phyloP scores from a whole-genome alignment of 1,140 invertebrate species.

The Cydia amplana region DNA sequence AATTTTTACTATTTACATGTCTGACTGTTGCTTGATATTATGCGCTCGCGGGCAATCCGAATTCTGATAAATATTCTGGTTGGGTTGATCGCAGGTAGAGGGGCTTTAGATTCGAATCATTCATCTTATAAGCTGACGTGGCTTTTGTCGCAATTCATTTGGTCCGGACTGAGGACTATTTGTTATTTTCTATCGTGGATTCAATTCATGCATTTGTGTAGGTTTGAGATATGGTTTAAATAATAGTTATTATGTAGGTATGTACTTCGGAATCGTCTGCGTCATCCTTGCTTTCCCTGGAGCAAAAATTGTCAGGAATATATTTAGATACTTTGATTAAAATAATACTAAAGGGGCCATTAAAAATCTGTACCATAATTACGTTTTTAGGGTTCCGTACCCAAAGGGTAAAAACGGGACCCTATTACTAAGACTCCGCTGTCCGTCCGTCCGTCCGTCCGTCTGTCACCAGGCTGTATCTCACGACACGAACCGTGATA shows the following conservation, averaged over 20 bases:
- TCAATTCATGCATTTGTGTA: neutral
- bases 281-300: too few relatives aligned
- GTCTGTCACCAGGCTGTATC: too few relatives aligned
- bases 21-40: constrained; percentile 8
- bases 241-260: neutral
- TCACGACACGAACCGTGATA: too few relatives aligned
- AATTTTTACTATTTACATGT: neutral
- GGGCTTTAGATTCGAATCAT: constrained; percentile 64
- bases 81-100: constrained; percentile 58
- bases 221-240: neutral
- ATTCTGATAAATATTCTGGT: constrained; percentile 28
- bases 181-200: constrained; percentile 19
- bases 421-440: too few relatives aligned
- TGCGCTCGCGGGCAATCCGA: constrained; percentile 14
- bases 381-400: too few relatives aligned
- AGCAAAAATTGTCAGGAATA: too few relatives aligned
- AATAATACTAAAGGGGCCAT: too few relatives aligned
- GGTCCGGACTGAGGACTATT: constrained; percentile 14
- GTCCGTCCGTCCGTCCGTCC: too few relatives aligned
- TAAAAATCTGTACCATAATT: too few relatives aligned
- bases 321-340: too few relatives aligned
- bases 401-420: too few relatives aligned
- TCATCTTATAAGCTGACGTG: constrained; percentile 74
- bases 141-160: constrained; percentile 58
- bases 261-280: neutral